Base-by-base conservation (phyloP, 1,140 invertebrate species). In the Cheumatopsyche charites region DNA sequence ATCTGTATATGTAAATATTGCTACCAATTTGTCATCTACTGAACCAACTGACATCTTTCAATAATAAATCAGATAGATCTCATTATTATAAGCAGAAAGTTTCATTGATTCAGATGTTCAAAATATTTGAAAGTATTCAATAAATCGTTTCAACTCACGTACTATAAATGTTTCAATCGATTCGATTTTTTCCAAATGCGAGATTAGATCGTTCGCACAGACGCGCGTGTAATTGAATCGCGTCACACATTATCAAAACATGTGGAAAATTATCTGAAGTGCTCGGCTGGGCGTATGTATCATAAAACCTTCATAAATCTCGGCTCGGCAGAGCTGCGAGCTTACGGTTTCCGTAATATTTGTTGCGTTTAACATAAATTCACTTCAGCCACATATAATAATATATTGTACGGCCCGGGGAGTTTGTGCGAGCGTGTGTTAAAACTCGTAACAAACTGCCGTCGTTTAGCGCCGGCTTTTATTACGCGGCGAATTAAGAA, bases 281-380 rank as follows among this genome's bases (percentile, higher is more conserved):
- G 7, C n/a, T 12, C 42, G 45, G 43, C 12, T 2, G 45, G n/a
- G 65, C 41, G 23, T 41, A 49, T 47, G 66, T 71, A 71, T 65
- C 63, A 67, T 73, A 73, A 75, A 75, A 75, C 74, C 74, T 52
- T 69, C 74, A 75, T 75, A 75, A 75, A 75, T 75, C 71, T 73
- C 61, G 13, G 36, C 42, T 12, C 43, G 67, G 70, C 13, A 55
- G 61, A 75, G 71, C 67, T 62, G 70, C 36, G 43, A 71, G 74
- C 74, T 75, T 75, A 75, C 68, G 74, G 71, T 69, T 75, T 65
- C 74, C 68, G 74, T 75, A 75, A 75, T 75, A 75, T 75, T 75
- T 75, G 74, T 75, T 75, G 67, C 74, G 74, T 75, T 75, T 75
- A 75, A 75, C 74, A 75, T 75, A 75, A 75, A 75, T 75, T 75